Conservation (phyloP, 2,113 vertebrate species). For the Callorhinus ursinus region DNA sequence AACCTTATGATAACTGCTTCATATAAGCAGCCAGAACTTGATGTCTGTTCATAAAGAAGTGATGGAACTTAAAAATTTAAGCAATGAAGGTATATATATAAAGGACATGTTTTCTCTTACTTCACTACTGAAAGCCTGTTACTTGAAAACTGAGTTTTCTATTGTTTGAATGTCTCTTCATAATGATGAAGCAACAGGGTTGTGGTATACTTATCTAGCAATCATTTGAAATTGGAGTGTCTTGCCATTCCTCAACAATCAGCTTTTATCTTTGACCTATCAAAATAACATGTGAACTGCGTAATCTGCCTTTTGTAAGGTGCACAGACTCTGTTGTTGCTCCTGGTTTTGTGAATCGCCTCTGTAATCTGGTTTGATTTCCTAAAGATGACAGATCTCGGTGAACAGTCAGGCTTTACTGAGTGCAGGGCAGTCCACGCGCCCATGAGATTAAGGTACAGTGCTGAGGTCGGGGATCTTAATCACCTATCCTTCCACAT, state of each 20-base stretch:
- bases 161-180: constrained; percentile 76
- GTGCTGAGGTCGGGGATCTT: constrained; percentile 86
- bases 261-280: constrained; percentile 95
- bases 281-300: constrained; percentile 93
- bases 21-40: constrained; percentile 46
- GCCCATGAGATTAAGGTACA: constrained; percentile 88
- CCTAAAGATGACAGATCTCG: constrained; percentile 92
- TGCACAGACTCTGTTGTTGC: constrained; percentile 92
- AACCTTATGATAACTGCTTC: constrained; percentile 45
- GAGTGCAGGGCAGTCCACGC: constrained; percentile 81
- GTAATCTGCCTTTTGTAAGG: constrained; percentile 95
- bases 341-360: constrained; percentile 94
- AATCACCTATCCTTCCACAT: constrained; percentile 89
- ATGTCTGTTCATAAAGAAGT: constrained; percentile 50
- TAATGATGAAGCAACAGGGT: constrained; percentile 84
- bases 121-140: constrained; percentile 56
- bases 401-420: constrained; percentile 84
- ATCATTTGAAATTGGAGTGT: constrained; percentile 90
- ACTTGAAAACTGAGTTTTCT: constrained; percentile 77
- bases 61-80: constrained; percentile 57
- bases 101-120: constrained; percentile 21
- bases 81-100: neutral
- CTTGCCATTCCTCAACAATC: constrained; percentile 91
- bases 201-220: constrained; percentile 88
- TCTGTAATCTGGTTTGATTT: constrained; percentile 94